Evolutionary conservation across 2,113 vertebrate species (phyloP).

Genomic region (Asarcornis scutulata): DNA sequence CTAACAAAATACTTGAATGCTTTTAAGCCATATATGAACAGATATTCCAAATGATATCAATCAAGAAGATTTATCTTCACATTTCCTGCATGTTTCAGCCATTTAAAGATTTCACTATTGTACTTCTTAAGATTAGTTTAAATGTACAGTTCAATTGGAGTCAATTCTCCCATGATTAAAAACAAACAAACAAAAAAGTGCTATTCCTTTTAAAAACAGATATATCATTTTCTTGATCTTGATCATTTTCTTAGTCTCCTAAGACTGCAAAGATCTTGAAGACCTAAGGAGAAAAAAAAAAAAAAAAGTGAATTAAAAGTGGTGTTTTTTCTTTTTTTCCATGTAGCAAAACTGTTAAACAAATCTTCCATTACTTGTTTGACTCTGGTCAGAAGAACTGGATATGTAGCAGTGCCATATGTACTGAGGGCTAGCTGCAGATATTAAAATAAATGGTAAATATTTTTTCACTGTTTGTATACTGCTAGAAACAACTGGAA

Average conservation of each 20-base stretch:
- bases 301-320: background rate
- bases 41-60: background rate
- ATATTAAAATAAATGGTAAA: background rate
- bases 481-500: rapidly evolving
- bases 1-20: background rate
- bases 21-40: background rate
- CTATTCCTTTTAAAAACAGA: background rate
- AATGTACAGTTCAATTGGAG: background rate
- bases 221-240: background rate
- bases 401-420: background rate
- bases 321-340: background rate
- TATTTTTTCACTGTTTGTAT: background rate
- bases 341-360: background rate
- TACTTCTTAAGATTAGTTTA: conserved; percentile 36
- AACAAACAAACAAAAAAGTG: background rate
- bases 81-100: background rate
- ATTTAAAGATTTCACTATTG: conserved; percentile 18
- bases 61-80: conserved; percentile 19
- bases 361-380: background rate
- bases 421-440: background rate
- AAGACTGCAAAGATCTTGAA: background rate
- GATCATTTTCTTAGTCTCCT: background rate
- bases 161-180: background rate
- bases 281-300: background rate
- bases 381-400: background rate